Base-by-base conservation (phyloP, 2,888 invertebrate genomes). In the Sphaeridia pumilis region DNA sequence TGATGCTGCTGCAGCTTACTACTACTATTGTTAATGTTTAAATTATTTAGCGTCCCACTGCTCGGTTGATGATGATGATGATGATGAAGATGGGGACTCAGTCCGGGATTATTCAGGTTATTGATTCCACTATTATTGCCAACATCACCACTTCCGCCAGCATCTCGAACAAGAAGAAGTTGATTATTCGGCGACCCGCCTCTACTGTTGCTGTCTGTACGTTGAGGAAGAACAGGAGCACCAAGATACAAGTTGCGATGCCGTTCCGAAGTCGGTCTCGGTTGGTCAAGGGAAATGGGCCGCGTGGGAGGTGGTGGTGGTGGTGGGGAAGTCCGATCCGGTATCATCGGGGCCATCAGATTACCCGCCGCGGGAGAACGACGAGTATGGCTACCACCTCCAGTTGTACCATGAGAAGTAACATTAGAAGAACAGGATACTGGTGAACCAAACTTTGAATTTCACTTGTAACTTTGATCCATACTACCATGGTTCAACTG, bases 161-260 rank as follows among this genome's bases (percentile, higher is more conserved):
- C n/a, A n/a, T n/a, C n/a, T n/a, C n/a, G n/a, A n/a, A n/a, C n/a
- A n/a, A n/a, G n/a, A n/a, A n/a, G n/a, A n/a, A n/a, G n/a, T n/a
- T n/a, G n/a, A n/a, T n/a, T n/a, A n/a, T n/a, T n/a, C n/a, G n/a
- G n/a, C n/a, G n/a, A n/a, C n/a, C n/a, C n/a, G n/a, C n/a, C 51
- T 45, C 53, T 45, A 24, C 45, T 41, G n/a, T n/a, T n/a, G n/a
- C n/a, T n/a, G n/a, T n/a, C n/a, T n/a, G n/a, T n/a, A 28, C 45
- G 48, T 17, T 44, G 21, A 21, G 45, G 45, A 5, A 57, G 44
- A 24, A 64, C 49, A 4, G 84, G 88, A 65, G 87, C 86, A 73
- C 92, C 92, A 74, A 92, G 88, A 78, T 92, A 92, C 72, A 90
- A 88, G 78, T 92, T 92, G 71, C 82, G 81, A 71, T 82, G 80